phyloP scores from a whole-genome alignment of 2,797 vertebrate species.

The Sebastolobus alascanus region DNA sequence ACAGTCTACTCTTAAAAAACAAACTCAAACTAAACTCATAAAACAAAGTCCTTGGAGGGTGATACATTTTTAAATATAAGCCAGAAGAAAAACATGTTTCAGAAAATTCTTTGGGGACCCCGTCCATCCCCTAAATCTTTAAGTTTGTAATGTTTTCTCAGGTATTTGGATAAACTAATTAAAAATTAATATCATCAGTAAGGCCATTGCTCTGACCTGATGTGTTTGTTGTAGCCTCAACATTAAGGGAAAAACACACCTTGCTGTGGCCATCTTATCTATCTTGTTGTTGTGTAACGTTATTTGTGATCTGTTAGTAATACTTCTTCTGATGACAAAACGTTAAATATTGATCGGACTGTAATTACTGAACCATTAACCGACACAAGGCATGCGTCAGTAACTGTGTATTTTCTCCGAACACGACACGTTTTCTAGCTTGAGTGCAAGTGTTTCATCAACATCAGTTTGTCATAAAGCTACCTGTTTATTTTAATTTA shows the following conservation, averaged over 20 bases:
- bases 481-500: conserved; percentile 3
- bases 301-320: conserved; percentile 6
- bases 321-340: not conserved
- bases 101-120: conserved; percentile 24
- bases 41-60: conserved; percentile 23
- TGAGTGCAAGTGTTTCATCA: conserved; percentile 2
- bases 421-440: not conserved
- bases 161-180: conserved; percentile 29
- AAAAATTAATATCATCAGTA: conserved; percentile 26
- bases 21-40: conserved; percentile 24
- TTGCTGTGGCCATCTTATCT: not conserved
- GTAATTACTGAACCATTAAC: not conserved
- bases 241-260: not conserved
- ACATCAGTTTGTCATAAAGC: conserved; percentile 7
- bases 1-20: conserved; percentile 20
- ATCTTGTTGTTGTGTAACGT: not conserved
- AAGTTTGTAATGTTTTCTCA: conserved; percentile 33
- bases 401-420: not conserved
- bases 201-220: conserved; percentile 8
- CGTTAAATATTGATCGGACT: not conserved
- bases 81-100: conserved; percentile 35
- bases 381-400: not conserved
- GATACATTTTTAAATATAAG: conserved; percentile 42
- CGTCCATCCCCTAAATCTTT: conserved; percentile 10
- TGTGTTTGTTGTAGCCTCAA: conserved; percentile 12